Evolutionary conservation across 2,797 vertebrate species (phyloP), one percentile per base, ranked within the genome.

Genomic region (Pogoniulus pusillus): DNA sequence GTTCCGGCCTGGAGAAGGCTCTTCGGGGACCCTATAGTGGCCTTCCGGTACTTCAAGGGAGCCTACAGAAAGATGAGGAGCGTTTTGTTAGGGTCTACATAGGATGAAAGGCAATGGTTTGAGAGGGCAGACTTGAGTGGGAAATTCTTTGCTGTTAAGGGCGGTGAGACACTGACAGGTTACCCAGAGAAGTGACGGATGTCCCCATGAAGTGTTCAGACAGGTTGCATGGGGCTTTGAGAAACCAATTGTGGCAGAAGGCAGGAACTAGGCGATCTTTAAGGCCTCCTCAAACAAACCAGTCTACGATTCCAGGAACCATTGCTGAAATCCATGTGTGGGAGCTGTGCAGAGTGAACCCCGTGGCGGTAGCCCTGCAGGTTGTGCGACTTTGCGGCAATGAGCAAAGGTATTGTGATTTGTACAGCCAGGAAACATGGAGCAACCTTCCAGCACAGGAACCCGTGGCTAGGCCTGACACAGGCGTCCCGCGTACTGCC

Each of bases 391-490:
- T n/a, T 26, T 9, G 39, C 41, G 3, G 43, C 60, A 23, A 14
- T 4, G 17, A 2, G 3, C 20, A 37, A 37, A 27, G 8, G 30
- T 34, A 41, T 26, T 11, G 24, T 8, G 7, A 5, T 27, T 10
- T 13, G 15, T 8, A 32, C 22, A 41, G 35, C 13, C n/a, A 26
- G 8, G 41, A 2, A 1, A 4, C 1, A n/a, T 16, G n/a, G 34
- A 73, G 27, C 32, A 6, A 23, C 24, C 18, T 59, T 17, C 68
- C 26, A 12, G 47, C 43, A 17, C 30, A 4, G 14, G 9, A 39
- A 53, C 15, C 45, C 7, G 45, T 1, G 9, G 69, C 34, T 18
- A 5, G 43, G 47, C 15, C 43, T 34, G 12, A 5, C 18, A 22
- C 34, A 12, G 34, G 20, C 41, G 26, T 43, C 35, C 1, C 10